Percentiles rank a stretch among this genome's conserved stretches.
phyloP scores from a whole-genome alignment of 2,797 vertebrate species.

The Siniperca obscura region DNA sequence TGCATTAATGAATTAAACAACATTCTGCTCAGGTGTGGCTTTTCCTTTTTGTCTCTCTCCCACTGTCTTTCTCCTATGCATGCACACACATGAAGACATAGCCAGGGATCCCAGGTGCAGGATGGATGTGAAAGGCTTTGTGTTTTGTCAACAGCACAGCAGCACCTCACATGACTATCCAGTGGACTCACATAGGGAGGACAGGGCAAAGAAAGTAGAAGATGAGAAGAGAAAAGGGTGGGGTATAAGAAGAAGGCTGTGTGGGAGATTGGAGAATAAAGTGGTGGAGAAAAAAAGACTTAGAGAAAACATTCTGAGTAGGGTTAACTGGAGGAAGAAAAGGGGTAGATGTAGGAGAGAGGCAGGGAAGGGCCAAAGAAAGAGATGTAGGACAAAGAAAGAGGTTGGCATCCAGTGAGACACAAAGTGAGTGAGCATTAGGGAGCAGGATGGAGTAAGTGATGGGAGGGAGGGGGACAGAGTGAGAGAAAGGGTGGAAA shows the following conservation, averaged over 20 bases:
- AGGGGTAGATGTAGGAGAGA: background rate
- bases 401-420: slow-evolving; percentile 39
- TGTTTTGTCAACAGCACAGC: slow-evolving; percentile 79
- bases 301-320: background rate
- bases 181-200: slow-evolving; percentile 43
- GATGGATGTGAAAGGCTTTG: slow-evolving; percentile 69
- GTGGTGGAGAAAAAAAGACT: background rate
- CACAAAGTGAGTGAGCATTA: slow-evolving; percentile 64
- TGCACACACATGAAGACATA: slow-evolving; percentile 13
- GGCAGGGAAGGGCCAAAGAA: slow-evolving; percentile 4
- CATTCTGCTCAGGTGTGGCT: background rate
- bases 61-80: slow-evolving; percentile 25
- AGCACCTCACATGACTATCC: slow-evolving; percentile 72
- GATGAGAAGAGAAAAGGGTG: slow-evolving; percentile 33
- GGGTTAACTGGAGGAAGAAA: slow-evolving; percentile 1
- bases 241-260: slow-evolving; percentile 9
- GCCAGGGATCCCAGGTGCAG: slow-evolving; percentile 70
- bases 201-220: slow-evolving; percentile 42
- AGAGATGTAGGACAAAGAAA: slow-evolving; percentile 30
- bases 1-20: background rate
- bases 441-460: slow-evolving; percentile 47
- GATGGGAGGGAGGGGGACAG: slow-evolving; percentile 47
- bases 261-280: slow-evolving; percentile 7
- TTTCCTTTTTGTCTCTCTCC: slow-evolving; percentile 22
- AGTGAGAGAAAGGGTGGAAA: slow-evolving; percentile 77